These are phyloP conservation scores for Cancer borealis DNA, from an alignment of 2,888 invertebrate genomes.

Conservation along the genomic window DNA sequence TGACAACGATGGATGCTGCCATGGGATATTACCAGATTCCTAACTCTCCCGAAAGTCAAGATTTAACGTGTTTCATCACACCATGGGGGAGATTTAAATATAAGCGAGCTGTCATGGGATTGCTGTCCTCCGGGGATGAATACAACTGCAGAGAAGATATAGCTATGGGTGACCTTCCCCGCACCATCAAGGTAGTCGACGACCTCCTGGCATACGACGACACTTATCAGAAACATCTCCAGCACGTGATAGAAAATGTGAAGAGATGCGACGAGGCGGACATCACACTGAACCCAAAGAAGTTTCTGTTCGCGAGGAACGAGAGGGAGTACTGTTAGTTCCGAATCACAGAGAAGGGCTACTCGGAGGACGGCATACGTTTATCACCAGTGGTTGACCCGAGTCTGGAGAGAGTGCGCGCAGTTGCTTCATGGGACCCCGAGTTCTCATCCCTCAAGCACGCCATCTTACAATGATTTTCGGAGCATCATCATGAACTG, in stretches of 20 bases:
- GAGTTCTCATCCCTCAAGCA: background rate
- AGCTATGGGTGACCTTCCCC: slow-evolving; percentile 4
- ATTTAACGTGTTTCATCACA: slow-evolving; percentile 42
- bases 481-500: background rate
- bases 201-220: slow-evolving; percentile 37
- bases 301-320: background rate
- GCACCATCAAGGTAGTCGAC: slow-evolving; percentile 9
- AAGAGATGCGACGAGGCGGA: background rate
- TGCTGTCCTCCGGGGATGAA: slow-evolving; percentile 32
- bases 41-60: slow-evolving; percentile 48
- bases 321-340: slow-evolving; percentile 10
- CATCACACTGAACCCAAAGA: slow-evolving; percentile 48
- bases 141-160: background rate
- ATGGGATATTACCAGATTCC: no score
- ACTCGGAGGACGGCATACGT: background rate
- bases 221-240: background rate
- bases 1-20: no score
- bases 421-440: slow-evolving; percentile 14
- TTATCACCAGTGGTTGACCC: background rate
- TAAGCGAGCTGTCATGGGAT: background rate
- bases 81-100: slow-evolving; percentile 42
- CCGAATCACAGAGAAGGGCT: background rate
- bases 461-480: slow-evolving; percentile 40
- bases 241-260: slow-evolving; percentile 36
- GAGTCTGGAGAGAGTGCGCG: slow-evolving; percentile 43